A percentile compares a stretch with the other conserved stretches of the same genome.
phyloP scores from a whole-genome alignment of 2,888 invertebrate genomes.

The Branchellion lobata region DNA sequence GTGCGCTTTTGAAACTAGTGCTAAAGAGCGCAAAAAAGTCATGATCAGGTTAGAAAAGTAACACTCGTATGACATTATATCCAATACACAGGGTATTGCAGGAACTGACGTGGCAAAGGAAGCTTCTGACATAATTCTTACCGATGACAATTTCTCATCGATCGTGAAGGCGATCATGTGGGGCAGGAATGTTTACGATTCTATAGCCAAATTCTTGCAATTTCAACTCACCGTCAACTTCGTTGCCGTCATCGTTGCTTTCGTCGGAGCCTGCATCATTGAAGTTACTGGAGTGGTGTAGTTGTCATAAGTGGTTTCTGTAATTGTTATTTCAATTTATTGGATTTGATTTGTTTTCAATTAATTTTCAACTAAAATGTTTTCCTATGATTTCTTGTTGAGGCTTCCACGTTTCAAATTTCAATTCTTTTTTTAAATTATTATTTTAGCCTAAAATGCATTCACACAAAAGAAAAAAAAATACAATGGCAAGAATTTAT shows the following conservation, averaged over 20 bases:
- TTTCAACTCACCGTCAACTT: slow-evolving; percentile 98
- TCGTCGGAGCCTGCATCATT: slow-evolving; percentile 95
- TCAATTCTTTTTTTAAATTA: background rate
- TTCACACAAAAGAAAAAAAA: too few species aligned
- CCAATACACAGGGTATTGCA: slow-evolving; percentile 95
- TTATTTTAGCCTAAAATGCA: too few species aligned
- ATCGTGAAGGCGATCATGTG: slow-evolving; percentile 99
- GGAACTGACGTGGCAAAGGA: slow-evolving; percentile 99
- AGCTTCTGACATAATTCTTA: slow-evolving; percentile 96
- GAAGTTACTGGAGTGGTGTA: slow-evolving; percentile 63
- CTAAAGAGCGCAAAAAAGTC: too few species aligned
- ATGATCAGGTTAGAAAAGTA: too few species aligned
- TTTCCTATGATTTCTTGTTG: background rate
- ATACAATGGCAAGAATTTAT: too few species aligned
- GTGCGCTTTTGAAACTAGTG: background rate
- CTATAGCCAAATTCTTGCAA: slow-evolving; percentile 98
- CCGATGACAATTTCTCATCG: slow-evolving; percentile 98
- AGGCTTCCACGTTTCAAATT: too few species aligned
- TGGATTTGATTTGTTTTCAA: background rate
- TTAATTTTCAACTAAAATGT: background rate
- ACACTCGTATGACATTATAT: background rate
- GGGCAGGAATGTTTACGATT: slow-evolving; percentile 99
- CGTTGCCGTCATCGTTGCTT: slow-evolving; percentile 96
- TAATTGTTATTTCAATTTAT: background rate
- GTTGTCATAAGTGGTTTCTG: background rate